Percentiles rank a stretch among this genome's conserved stretches.
Evolutionary conservation across 2,888 invertebrate genomes (phyloP).

Genomic region (Zaprionus lineosus): DNA sequence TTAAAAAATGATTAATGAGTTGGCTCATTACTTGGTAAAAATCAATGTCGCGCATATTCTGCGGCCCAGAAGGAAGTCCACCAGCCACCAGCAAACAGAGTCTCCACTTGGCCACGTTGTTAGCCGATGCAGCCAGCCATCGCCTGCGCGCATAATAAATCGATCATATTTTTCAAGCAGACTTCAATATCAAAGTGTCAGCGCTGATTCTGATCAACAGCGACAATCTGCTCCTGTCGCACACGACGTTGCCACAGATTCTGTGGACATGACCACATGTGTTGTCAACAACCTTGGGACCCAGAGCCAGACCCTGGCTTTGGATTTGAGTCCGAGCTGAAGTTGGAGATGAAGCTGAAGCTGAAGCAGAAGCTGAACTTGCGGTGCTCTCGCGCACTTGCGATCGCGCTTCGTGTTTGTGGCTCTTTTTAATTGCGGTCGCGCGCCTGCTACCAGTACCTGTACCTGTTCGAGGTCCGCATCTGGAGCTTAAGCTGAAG

Average conservation of each 20-base stretch:
- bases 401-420: slow-evolving; percentile 27
- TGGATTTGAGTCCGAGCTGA: slow-evolving; percentile 17
- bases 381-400: slow-evolving; percentile 43
- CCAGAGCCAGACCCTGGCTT: slow-evolving; percentile 8
- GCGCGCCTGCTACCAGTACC: slow-evolving; percentile 37
- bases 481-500: not conserved
- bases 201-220: slow-evolving; percentile 54
- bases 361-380: too few species aligned
- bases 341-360: slow-evolving; percentile 10
- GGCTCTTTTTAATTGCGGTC: slow-evolving; percentile 62
- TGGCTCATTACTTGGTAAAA: slow-evolving; percentile 80
- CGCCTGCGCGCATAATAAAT: slow-evolving; percentile 73
- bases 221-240: slow-evolving; percentile 62
- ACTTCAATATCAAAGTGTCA: slow-evolving; percentile 63
- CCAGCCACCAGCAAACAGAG: slow-evolving; percentile 26
- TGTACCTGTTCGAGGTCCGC: slow-evolving; percentile 1
- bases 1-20: slow-evolving; percentile 82
- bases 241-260: slow-evolving; percentile 39
- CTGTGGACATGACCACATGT: slow-evolving; percentile 14
- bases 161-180: slow-evolving; percentile 74
- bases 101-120: slow-evolving; percentile 27
- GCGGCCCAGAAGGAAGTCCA: slow-evolving; percentile 46
- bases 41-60: slow-evolving; percentile 76
- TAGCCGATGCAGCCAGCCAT: slow-evolving; percentile 9
- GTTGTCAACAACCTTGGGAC: slow-evolving; percentile 40